A percentile compares a stretch with the other conserved stretches of the same genome.
Conservation (phyloP, 2,888 invertebrate genomes). For the Trachelus tabidus region DNA sequence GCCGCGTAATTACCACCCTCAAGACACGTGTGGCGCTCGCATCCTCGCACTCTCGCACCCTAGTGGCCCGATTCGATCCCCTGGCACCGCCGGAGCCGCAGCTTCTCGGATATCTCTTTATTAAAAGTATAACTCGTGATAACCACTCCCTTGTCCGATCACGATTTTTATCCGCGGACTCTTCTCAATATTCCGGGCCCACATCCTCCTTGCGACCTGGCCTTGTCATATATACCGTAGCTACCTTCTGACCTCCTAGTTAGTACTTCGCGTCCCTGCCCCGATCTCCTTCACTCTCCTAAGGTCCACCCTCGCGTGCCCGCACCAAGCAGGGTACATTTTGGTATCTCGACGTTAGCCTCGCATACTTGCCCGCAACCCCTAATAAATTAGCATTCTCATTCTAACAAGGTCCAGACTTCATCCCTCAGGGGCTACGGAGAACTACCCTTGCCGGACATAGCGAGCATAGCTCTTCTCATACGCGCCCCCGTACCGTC, state of each 20-base stretch:
- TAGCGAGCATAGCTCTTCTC: constrained; percentile 64
- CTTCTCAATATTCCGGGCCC: background rate
- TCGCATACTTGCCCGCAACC: constrained; percentile 25
- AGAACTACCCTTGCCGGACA: constrained; percentile 63
- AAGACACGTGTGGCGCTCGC: constrained; percentile 65
- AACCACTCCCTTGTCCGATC: constrained; percentile 25
- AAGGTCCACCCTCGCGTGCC: background rate
- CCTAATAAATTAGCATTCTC: constrained; percentile 66
- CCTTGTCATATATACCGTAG: background rate
- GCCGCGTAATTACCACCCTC: constrained; percentile 67
- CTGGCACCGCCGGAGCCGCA: constrained; percentile 18
- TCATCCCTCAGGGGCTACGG: constrained; percentile 57
- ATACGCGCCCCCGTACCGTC: constrained; percentile 41
- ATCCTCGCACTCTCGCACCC: constrained; percentile 31
- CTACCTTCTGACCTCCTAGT: background rate
- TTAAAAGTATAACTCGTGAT: constrained; percentile 61
- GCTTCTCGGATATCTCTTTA: constrained; percentile 54
- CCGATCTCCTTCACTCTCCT: background rate
- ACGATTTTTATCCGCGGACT: background rate
- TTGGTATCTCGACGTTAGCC: background rate
- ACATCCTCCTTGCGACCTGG: background rate
- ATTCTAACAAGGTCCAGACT: constrained; percentile 64
- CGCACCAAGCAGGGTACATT: background rate
- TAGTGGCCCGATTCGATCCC: constrained; percentile 17
- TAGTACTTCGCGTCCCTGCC: background rate